Conservation (phyloP, 1,140 invertebrate species). For the Meteorus sp. region DNA sequence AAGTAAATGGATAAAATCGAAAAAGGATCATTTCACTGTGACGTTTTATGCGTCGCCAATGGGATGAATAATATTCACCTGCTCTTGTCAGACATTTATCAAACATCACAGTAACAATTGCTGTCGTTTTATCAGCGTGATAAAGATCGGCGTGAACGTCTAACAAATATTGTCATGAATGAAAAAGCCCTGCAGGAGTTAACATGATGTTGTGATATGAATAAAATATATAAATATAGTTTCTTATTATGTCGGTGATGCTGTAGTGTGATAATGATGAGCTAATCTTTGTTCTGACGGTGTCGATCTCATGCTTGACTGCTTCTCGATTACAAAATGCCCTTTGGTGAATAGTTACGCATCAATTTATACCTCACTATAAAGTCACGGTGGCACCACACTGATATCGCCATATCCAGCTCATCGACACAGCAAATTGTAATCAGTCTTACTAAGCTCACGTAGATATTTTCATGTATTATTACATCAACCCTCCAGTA, state of each 20-base stretch:
- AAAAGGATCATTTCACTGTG: no score
- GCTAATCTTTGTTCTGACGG: slow-evolving; percentile 12
- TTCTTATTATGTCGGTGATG: slow-evolving; percentile 15
- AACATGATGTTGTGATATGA: neutral
- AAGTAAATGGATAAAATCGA: no score
- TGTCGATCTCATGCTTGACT: neutral
- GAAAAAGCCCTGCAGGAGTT: neutral
- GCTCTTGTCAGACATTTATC: no score
- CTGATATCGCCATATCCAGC: neutral
- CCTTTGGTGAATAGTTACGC: no score
- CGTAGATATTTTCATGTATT: neutral
- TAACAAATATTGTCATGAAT: neutral
- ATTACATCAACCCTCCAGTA: neutral
- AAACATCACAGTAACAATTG: no score
- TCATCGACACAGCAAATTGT: neutral
- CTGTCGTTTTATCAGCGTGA: no score
- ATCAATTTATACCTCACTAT: no score
- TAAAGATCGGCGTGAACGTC: neutral
- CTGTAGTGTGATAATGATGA: slow-evolving; percentile 14
- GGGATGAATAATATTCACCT: no score
- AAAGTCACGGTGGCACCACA: no score
- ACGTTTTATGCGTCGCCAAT: no score
- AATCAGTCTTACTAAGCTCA: neutral
- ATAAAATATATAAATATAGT: neutral
- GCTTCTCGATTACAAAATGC: neutral